These are phyloP conservation scores for Fratercula arctica DNA, from an alignment of 2,797 vertebrate species.

Conservation along the genomic window DNA sequence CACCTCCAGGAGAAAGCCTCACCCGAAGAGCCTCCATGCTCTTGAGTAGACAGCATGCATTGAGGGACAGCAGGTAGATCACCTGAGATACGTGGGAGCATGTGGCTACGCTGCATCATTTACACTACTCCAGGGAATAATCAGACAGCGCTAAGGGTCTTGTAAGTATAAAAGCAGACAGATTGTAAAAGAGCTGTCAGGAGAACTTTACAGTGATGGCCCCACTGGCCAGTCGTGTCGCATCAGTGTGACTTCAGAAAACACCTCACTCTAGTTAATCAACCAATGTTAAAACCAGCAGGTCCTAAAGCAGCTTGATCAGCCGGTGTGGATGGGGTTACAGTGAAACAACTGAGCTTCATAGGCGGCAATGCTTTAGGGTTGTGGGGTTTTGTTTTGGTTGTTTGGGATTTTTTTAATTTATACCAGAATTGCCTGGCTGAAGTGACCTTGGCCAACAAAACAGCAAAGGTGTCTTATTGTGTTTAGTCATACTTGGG, in stretches of 20 bases:
- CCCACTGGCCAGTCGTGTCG: not conserved
- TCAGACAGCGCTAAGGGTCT: not conserved
- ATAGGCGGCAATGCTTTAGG: not conserved
- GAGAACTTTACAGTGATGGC: not conserved
- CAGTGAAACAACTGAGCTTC: not conserved
- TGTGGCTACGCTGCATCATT: not conserved
- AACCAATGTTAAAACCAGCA: not conserved
- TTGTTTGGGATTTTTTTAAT: not conserved
- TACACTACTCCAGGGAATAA: not conserved
- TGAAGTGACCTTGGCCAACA: not conserved
- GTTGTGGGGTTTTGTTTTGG: not conserved
- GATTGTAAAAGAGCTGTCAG: not conserved
- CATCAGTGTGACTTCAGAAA: not conserved
- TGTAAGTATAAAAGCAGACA: not conserved
- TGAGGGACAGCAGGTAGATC: not conserved
- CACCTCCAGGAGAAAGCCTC: not conserved
- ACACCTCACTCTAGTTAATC: not conserved
- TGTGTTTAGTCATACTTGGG: not conserved
- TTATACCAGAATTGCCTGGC: not conserved
- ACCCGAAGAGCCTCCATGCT: accelerated
- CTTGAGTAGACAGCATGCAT: accelerated
- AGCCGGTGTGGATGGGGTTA: not conserved
- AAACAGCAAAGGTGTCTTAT: not conserved
- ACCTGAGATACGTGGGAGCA: not conserved
- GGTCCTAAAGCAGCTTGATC: not conserved